These are phyloP conservation scores for Nyctalus aviator DNA, from an alignment of 2,797 vertebrate genomes.

Conservation along the genomic window DNA sequence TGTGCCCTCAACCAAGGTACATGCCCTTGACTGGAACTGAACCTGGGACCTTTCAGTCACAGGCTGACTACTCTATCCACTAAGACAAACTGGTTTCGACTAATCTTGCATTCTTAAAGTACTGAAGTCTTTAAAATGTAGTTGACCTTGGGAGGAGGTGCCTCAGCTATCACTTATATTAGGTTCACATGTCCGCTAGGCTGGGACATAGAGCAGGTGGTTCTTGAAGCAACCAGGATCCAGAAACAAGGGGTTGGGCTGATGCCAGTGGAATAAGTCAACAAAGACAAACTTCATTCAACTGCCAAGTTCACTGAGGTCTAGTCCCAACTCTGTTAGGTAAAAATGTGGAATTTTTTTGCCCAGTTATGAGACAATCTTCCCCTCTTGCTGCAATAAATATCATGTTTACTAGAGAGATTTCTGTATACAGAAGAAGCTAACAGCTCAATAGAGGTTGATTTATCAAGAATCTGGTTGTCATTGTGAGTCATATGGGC, in stretches of 20 bases:
- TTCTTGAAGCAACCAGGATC: background rate
- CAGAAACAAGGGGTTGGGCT: background rate
- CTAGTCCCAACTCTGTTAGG: background rate
- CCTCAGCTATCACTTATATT: background rate
- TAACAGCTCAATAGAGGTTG: background rate
- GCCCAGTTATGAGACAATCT: background rate
- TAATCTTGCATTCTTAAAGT: background rate
- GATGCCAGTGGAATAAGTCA: background rate
- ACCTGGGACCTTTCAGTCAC: too few relatives aligned
- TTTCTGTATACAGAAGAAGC: background rate
- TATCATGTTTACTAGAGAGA: background rate
- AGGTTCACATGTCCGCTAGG: background rate
- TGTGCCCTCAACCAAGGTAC: too few relatives aligned
- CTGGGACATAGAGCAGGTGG: background rate
- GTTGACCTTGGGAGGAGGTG: background rate
- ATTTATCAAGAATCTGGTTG: slow-evolving; percentile 25
- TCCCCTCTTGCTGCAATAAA: background rate
- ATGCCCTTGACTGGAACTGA: too few relatives aligned
- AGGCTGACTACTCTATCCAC: too few relatives aligned
- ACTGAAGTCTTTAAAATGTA: background rate
- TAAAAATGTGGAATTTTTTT: background rate
- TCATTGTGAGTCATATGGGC: background rate
- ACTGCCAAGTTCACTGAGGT: background rate
- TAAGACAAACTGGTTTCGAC: too few relatives aligned
- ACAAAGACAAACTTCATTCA: background rate